phyloP scores from a whole-genome alignment of 2,888 invertebrate genomes.

The Lasioglossum vierecki region DNA sequence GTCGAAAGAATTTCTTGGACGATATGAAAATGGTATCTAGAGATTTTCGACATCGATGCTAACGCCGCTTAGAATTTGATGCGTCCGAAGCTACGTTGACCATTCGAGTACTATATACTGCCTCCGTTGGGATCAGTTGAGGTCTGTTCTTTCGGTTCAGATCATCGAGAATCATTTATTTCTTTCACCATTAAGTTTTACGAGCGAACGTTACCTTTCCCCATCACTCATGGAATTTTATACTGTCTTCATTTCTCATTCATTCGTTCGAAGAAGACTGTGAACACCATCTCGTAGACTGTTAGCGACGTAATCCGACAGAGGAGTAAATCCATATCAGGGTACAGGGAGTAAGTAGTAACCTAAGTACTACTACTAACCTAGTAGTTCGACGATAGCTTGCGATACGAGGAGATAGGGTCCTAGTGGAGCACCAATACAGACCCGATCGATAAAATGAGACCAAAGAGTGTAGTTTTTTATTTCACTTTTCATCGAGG shows the following conservation, averaged over 20 bases:
- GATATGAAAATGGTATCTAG: background rate
- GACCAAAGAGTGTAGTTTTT: background rate
- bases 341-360: background rate
- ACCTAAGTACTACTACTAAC: no score
- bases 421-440: background rate
- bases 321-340: slow-evolving; percentile 4
- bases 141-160: background rate
- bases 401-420: background rate
- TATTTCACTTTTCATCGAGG: background rate
- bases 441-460: background rate
- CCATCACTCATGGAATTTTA: background rate
- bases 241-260: background rate
- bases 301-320: background rate
- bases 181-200: background rate
- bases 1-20: slow-evolving; percentile 10
- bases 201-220: background rate
- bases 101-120: slow-evolving; percentile 7
- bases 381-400: background rate
- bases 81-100: background rate
- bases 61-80: background rate
- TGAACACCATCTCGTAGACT: background rate
- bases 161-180: background rate
- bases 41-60: background rate
- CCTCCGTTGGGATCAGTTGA: slow-evolving; percentile 10
- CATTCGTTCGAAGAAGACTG: background rate